Percentiles rank a stretch among this genome's conserved stretches.
Conservation (phyloP, 2,797 vertebrate genomes). For the Sebastes iracundus region DNA sequence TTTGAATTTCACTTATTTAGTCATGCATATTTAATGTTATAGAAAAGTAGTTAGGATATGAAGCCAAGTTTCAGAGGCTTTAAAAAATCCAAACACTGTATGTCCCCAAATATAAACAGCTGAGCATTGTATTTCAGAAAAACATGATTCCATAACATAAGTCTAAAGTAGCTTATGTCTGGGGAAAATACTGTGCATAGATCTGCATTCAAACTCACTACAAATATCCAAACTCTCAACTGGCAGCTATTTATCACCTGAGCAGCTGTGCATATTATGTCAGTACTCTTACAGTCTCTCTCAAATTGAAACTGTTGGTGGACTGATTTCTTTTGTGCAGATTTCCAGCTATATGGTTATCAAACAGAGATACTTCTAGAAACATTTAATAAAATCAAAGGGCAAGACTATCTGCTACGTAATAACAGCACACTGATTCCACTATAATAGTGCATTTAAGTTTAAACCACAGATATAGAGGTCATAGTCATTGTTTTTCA, state of each 20-base stretch:
- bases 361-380: neutral
- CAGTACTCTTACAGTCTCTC: neutral
- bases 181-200: neutral
- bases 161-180: neutral
- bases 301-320: neutral
- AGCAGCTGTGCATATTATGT: neutral
- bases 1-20: neutral
- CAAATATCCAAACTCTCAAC: neutral
- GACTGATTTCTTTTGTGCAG: neutral
- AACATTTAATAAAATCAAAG: neutral
- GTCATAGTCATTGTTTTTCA: neutral
- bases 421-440: neutral
- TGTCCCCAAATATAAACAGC: neutral
- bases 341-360: neutral
- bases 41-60: neutral
- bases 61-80: neutral
- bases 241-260: neutral
- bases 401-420: neutral
- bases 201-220: neutral
- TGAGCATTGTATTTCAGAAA: neutral
- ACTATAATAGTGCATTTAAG: neutral
- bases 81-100: neutral
- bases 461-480: constrained; percentile 20
- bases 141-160: neutral
- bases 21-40: neutral